Conservation (phyloP, 2,888 invertebrate genomes). For the Abscondita cerata region DNA sequence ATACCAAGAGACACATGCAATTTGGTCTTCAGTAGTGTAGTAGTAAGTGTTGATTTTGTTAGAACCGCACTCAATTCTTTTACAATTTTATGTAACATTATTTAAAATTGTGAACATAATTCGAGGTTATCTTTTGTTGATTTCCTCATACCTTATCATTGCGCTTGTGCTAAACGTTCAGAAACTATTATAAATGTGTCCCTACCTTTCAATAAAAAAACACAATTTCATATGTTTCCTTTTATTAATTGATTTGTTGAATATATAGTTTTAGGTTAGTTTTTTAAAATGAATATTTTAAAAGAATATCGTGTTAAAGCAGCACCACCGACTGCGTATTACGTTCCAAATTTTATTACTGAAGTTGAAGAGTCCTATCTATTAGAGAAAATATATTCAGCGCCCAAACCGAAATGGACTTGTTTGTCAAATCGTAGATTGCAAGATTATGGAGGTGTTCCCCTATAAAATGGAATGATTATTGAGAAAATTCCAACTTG, state of each 20-base stretch:
- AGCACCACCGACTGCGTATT: constrained; percentile 72
- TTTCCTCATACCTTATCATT: no score
- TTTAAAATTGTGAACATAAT: neutral
- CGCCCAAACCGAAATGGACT: constrained; percentile 96
- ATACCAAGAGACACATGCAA: neutral
- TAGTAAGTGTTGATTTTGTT: neutral
- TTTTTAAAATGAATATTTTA: constrained; percentile 33
- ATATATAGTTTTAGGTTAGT: no score
- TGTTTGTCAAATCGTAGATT: constrained; percentile 87
- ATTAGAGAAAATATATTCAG: constrained; percentile 74
- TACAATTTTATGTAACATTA: constrained; percentile 3
- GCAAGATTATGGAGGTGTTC: constrained; percentile 98
- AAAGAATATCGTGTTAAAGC: constrained; percentile 50
- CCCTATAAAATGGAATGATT: constrained; percentile 93
- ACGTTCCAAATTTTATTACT: constrained; percentile 88
- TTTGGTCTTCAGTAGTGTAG: neutral
- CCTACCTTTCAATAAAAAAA: no score
- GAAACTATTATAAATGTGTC: no score
- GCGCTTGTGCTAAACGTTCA: neutral
- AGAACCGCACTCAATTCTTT: neutral
- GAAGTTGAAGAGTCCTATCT: constrained; percentile 75
- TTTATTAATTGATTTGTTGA: no score
- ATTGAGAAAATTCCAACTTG: constrained; percentile 88
- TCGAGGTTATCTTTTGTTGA: constrained; percentile 2
- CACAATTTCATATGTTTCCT: no score